Conservation (phyloP, 1,140 invertebrate species). For the Frieseomelitta varia region DNA sequence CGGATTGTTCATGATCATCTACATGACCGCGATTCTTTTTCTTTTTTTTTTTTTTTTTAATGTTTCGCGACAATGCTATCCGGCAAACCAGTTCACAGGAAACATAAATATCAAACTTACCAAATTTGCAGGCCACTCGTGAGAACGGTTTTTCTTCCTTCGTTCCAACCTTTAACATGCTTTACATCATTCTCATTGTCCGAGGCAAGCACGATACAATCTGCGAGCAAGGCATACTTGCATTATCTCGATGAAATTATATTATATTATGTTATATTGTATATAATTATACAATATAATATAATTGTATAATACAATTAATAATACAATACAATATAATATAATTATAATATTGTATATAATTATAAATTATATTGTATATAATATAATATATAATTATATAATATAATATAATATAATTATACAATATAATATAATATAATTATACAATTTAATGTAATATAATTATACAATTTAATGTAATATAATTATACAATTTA, state of each 20-base stretch:
- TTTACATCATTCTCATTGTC: conserved; percentile 14
- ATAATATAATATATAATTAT: no score
- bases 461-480: no score
- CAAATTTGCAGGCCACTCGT: conserved; percentile 1
- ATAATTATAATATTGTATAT: no score
- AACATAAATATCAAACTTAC: conserved; percentile 38
- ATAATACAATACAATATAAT: no score
- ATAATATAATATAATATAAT: no score
- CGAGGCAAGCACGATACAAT: not conserved
- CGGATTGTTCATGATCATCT: not conserved
- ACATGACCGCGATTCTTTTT: not conserved
- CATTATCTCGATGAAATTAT: not conserved
- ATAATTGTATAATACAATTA: no score
- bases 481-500: no score
- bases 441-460: no score
- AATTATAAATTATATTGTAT: no score
- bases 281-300: no score
- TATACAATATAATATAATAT: no score
- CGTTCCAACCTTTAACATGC: not conserved
- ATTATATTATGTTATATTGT: no score
- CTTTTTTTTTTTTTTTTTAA: conserved; percentile 23
- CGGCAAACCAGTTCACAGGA: conserved; percentile 20
- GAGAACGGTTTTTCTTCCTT: conserved; percentile 14
- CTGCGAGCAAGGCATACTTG: not conserved
- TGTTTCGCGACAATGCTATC: conserved; percentile 1